phyloP scores from a whole-genome alignment of 92 coral and sea anemone species.

The Parazoanthus atlanticus region DNA sequence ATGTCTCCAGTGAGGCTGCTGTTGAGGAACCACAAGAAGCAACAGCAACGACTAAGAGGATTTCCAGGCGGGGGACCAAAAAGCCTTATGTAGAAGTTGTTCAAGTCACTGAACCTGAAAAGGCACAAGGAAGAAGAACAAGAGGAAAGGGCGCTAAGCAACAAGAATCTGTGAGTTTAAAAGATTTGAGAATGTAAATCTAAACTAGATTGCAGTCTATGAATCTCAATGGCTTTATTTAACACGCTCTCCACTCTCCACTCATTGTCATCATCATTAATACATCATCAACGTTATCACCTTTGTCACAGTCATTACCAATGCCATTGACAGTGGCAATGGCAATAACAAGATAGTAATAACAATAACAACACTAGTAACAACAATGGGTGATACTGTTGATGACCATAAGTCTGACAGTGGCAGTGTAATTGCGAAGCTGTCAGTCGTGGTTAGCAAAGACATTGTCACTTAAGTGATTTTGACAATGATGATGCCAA shows the following conservation, averaged over 20 bases:
- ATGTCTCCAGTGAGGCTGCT: background rate
- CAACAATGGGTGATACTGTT: background rate
- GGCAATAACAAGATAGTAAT: no score
- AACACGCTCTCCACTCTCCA: no score
- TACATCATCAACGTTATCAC: background rate
- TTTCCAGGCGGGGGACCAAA: conserved; percentile 39
- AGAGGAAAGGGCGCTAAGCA: conserved; percentile 16
- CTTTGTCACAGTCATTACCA: no score
- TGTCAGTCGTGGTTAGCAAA: background rate
- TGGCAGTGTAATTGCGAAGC: background rate
- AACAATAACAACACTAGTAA: background rate
- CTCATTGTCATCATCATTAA: no score
- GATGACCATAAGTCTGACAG: background rate
- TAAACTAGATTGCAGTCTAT: no score
- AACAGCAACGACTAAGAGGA: conserved; percentile 1
- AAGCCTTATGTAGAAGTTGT: conserved; percentile 31
- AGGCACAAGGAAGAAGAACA: conserved; percentile 11
- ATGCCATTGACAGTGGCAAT: background rate
- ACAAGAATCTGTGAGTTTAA: conserved; percentile 9
- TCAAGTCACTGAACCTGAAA: background rate
- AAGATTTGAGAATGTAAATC: no score
- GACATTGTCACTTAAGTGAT: no score
- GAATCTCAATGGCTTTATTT: no score
- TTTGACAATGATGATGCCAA: background rate
- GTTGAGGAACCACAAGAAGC: background rate